Conservation (phyloP, 1,140 invertebrate species). For the Drosophila baimaii region DNA sequence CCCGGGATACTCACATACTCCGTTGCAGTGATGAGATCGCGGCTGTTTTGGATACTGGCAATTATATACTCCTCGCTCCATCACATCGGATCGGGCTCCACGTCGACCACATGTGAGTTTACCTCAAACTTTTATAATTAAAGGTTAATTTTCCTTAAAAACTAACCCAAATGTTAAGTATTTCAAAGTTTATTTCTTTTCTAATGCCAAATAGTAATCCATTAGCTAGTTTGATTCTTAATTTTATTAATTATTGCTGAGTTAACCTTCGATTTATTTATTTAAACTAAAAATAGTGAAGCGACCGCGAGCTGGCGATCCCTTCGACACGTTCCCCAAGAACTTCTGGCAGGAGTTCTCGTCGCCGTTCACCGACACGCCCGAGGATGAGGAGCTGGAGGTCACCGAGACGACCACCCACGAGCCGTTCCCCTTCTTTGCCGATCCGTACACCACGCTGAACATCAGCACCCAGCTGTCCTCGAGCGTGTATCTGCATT, state of each 20-base stretch:
- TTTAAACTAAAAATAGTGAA: constrained; percentile 60
- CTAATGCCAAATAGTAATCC: background rate
- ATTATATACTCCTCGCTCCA: constrained; percentile 82
- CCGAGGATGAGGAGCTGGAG: constrained; percentile 81
- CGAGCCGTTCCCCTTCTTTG: constrained; percentile 88
- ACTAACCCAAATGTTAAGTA: background rate
- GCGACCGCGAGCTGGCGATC: constrained; percentile 82
- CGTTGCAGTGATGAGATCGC: constrained; percentile 80
- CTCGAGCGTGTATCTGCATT: constrained; percentile 88
- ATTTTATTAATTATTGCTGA: no score
- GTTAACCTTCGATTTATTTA: no score
- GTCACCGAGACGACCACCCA: constrained; percentile 85
- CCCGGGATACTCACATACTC: constrained; percentile 17
- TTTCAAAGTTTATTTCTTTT: background rate
- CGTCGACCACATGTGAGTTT: constrained; percentile 79
- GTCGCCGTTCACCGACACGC: constrained; percentile 86
- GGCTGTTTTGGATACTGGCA: constrained; percentile 82
- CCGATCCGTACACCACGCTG: constrained; percentile 86
- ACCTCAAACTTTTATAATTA: background rate
- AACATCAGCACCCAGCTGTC: constrained; percentile 89
- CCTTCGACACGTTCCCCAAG: constrained; percentile 85
- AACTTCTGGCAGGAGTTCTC: constrained; percentile 87
- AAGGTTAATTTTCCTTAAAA: background rate
- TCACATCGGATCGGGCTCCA: constrained; percentile 75
- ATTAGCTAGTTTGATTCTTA: background rate